Evolutionary conservation across 1,140 invertebrate species (phyloP).

Genomic region (Plectrocnemia conspersa): DNA sequence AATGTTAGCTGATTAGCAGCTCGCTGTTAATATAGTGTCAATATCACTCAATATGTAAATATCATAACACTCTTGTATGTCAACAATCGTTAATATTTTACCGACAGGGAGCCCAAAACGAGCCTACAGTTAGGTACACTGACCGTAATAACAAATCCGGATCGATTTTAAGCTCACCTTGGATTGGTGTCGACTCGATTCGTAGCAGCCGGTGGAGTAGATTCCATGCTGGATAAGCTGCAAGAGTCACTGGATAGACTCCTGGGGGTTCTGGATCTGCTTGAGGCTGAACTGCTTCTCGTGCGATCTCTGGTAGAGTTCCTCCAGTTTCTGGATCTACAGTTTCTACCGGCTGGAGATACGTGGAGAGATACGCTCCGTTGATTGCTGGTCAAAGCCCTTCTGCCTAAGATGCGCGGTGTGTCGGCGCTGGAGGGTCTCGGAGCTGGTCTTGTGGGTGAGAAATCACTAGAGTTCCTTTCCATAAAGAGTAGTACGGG

Average conservation of each 20-base stretch:
- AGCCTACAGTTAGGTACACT: too few relatives aligned
- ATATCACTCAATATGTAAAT: too few relatives aligned
- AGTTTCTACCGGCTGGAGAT: conserved; percentile 12
- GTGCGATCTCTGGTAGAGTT: conserved; percentile 12
- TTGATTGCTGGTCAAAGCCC: conserved; percentile 3
- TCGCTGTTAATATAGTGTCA: too few relatives aligned
- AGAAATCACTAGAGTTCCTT: conserved; percentile 18
- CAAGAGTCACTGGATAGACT: conserved; percentile 24
- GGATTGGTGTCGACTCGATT: background rate
- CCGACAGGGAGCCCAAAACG: too few relatives aligned
- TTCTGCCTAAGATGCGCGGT: conserved; percentile 6
- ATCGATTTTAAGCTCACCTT: background rate
- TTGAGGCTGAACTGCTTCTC: conserved; percentile 19
- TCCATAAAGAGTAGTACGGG: conserved; percentile 32
- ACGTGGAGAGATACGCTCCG: conserved; percentile 21
- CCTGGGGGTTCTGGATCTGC: conserved; percentile 16
- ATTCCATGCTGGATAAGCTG: conserved; percentile 23
- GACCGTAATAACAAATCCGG: background rate
- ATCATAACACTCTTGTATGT: too few relatives aligned
- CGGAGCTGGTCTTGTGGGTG: conserved; percentile 2
- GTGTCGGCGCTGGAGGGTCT: conserved; percentile 16
- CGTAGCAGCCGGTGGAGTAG: conserved; percentile 10
- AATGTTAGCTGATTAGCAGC: too few relatives aligned
- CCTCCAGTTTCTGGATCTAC: conserved; percentile 12
- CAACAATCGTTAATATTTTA: too few relatives aligned